Evolutionary conservation across 30 jellyfish, hydroid and myxozoan genomes (phyloP).

Genomic region (Chrysaora quinquecirrha): DNA sequence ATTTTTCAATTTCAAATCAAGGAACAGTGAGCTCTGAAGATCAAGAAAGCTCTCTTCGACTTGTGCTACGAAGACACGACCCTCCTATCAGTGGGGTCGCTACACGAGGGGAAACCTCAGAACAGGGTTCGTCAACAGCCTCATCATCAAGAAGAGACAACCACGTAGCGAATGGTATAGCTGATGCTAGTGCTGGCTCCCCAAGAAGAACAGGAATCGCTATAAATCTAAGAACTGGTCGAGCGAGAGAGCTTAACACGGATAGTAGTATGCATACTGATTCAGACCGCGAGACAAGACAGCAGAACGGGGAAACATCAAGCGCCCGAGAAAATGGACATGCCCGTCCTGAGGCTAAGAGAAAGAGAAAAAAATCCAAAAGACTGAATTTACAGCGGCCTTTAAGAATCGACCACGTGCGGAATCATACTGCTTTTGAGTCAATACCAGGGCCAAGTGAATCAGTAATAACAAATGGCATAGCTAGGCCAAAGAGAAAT

Average conservation of each 20-base stretch:
- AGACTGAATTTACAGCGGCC: not conserved
- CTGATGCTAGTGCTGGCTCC: constrained; percentile 1
- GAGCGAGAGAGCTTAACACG: constrained; percentile 53
- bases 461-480: not conserved
- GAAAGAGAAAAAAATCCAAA: not conserved
- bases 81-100: constrained; percentile 4
- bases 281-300: constrained; percentile 6
- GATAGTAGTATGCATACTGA: constrained; percentile 18
- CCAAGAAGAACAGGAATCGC: constrained; percentile 69
- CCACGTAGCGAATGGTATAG: not conserved
- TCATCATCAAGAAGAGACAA: not conserved
- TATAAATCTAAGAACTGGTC: constrained; percentile 71
- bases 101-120: constrained; percentile 13
- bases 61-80: constrained; percentile 45
- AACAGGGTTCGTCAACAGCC: not conserved
- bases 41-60: constrained; percentile 43
- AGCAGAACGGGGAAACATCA: not conserved
- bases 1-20: constrained; percentile 32
- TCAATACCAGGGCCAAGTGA: not conserved
- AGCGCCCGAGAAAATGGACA: no score
- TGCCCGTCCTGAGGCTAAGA: not conserved
- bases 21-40: not conserved
- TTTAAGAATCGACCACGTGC: not conserved
- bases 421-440: not conserved
- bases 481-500: not conserved